Evolutionary conservation across 2,888 invertebrate genomes (phyloP).

Genomic region (Melinaea menophilus): DNA sequence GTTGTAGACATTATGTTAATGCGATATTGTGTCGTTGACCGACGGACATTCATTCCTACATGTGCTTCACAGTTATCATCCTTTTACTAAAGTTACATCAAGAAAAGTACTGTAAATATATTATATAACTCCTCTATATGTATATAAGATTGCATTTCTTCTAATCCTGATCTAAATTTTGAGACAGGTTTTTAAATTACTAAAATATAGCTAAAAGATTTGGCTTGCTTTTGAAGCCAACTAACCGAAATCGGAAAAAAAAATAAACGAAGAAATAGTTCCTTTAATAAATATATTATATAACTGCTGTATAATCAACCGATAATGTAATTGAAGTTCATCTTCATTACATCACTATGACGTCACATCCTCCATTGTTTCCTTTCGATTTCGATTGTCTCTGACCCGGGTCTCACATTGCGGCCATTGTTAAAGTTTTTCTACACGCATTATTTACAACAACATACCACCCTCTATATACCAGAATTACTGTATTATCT

Average conservation of each 20-base stretch:
- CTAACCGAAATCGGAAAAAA: too few species aligned
- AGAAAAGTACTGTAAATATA: too few species aligned
- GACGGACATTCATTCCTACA: slow-evolving; percentile 26
- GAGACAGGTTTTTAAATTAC: too few species aligned
- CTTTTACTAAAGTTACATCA: neutral
- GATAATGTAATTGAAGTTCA: neutral
- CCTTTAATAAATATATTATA: too few species aligned
- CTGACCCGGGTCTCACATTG: slow-evolving; percentile 68
- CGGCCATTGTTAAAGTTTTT: slow-evolving; percentile 47
- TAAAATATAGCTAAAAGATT: too few species aligned
- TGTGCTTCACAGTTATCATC: slow-evolving; percentile 2
- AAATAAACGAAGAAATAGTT: too few species aligned
- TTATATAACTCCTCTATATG: too few species aligned
- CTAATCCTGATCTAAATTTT: too few species aligned
- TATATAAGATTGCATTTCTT: too few species aligned
- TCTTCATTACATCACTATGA: slow-evolving; percentile 36
- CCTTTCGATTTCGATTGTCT: slow-evolving; percentile 75
- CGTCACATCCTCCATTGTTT: slow-evolving; percentile 63
- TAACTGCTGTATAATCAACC: too few species aligned
- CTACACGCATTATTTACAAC: slow-evolving; percentile 12
- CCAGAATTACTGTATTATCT: too few species aligned
- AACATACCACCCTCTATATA: neutral
- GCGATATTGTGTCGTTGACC: slow-evolving; percentile 55
- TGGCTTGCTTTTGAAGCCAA: too few species aligned
- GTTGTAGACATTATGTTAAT: slow-evolving; percentile 41